Percentiles rank a stretch among this genome's conserved stretches.
These are phyloP conservation scores for Craseonycteris thonglongyai DNA, from an alignment of 2,113 vertebrate species.

Conservation along the genomic window DNA sequence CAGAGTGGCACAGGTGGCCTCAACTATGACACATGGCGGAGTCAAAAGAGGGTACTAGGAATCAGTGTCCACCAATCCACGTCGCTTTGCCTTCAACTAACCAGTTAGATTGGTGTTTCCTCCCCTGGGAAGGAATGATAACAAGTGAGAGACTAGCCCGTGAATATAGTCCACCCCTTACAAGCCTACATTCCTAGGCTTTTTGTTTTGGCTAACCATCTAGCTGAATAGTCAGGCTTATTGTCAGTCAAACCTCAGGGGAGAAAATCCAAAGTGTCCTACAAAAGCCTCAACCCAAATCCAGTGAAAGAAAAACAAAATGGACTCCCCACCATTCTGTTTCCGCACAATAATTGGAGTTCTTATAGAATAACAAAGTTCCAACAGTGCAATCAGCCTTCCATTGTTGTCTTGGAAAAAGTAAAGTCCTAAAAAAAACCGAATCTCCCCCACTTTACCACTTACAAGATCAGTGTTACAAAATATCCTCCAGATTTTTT, in stretches of 20 bases:
- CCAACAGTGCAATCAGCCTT: background rate
- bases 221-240: background rate
- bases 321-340: background rate
- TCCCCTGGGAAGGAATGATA: background rate
- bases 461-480: background rate
- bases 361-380: background rate
- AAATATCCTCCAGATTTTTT: background rate
- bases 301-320: background rate
- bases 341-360: background rate
- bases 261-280: background rate
- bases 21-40: background rate
- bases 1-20: background rate
- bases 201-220: background rate
- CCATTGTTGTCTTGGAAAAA: background rate
- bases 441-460: background rate
- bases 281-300: background rate
- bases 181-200: background rate
- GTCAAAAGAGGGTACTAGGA: background rate
- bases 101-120: background rate
- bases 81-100: background rate
- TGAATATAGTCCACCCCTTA: background rate
- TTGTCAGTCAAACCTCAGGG: background rate
- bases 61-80: background rate
- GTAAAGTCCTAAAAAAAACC: background rate
- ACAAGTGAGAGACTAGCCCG: background rate